These are phyloP conservation scores for Desoria tigrina DNA, from an alignment of 2,888 invertebrate species.

Conservation along the genomic window DNA sequence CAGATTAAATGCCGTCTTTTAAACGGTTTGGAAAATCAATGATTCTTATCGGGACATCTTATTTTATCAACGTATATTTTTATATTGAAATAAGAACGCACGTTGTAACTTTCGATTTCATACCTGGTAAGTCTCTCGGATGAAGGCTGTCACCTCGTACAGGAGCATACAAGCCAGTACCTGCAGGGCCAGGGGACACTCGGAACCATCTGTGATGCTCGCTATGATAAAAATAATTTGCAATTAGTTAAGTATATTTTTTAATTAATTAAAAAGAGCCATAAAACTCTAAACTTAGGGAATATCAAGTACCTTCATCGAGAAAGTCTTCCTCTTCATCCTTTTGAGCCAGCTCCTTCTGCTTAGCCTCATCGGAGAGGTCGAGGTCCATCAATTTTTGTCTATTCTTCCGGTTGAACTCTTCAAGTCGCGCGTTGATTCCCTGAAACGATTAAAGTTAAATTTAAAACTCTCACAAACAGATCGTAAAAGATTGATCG, in stretches of 20 bases:
- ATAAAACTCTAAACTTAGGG: not conserved
- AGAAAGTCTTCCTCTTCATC: constrained; percentile 96
- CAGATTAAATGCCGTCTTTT: no score
- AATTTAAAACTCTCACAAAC: constrained; percentile 6
- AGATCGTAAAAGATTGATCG: no score
- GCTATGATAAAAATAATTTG: constrained; percentile 59
- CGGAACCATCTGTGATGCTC: constrained; percentile 72
- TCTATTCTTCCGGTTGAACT: constrained; percentile 74
- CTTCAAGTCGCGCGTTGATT: constrained; percentile 84
- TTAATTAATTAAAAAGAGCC: no score
- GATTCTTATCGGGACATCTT: no score
- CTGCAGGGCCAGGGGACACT: constrained; percentile 84
- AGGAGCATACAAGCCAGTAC: constrained; percentile 90
- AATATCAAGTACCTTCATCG: constrained; percentile 90
- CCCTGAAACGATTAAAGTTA: constrained; percentile 61
- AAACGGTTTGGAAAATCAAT: no score
- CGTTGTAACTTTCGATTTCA: no score
- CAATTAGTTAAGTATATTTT: not conserved
- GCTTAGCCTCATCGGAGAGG: constrained; percentile 66
- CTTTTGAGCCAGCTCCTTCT: constrained; percentile 74
- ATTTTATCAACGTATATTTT: no score
- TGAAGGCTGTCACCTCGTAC: constrained; percentile 94
- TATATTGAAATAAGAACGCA: no score
- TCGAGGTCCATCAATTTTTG: constrained; percentile 66
- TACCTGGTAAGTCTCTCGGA: constrained; percentile 92